phyloP scores from a whole-genome alignment of 2,888 invertebrate species.

The Lathronympha strigana region DNA sequence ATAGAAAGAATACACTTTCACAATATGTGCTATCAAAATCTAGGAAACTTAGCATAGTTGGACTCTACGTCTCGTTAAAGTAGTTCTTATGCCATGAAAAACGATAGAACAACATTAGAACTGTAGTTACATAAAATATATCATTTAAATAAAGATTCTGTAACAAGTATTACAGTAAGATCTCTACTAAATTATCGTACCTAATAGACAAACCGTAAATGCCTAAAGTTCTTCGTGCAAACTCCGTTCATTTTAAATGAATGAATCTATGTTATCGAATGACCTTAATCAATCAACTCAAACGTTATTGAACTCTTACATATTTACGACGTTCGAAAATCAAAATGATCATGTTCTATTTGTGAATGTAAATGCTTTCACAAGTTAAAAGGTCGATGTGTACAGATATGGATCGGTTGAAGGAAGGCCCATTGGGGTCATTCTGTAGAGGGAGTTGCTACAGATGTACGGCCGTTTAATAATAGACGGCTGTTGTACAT shows the following conservation, averaged over 20 bases:
- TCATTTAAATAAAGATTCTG: no score
- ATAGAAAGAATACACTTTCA: no score
- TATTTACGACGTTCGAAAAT: slow-evolving; percentile 25
- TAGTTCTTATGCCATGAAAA: no score
- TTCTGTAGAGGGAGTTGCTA: slow-evolving; percentile 50
- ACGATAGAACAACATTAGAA: no score
- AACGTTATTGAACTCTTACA: slow-evolving; percentile 15
- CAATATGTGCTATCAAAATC: no score
- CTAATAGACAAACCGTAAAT: neutral
- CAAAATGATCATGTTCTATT: slow-evolving; percentile 42
- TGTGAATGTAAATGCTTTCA: slow-evolving; percentile 46
- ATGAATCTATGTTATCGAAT: slow-evolving; percentile 1
- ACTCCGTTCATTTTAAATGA: neutral
- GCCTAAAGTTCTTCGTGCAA: neutral
- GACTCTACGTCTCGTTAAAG: no score
- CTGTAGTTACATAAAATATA: no score
- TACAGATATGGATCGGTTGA: slow-evolving; percentile 58
- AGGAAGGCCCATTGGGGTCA: slow-evolving; percentile 61
- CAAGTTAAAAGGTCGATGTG: slow-evolving; percentile 56
- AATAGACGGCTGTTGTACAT: slow-evolving; percentile 18
- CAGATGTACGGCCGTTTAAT: slow-evolving; percentile 24
- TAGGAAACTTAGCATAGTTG: no score
- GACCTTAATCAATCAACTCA: slow-evolving; percentile 11
- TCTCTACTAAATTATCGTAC: no score
- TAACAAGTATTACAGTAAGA: no score